These are phyloP conservation scores for Hirudinaria manillensis DNA, from an alignment of 2,888 invertebrate species.

Conservation along the genomic window DNA sequence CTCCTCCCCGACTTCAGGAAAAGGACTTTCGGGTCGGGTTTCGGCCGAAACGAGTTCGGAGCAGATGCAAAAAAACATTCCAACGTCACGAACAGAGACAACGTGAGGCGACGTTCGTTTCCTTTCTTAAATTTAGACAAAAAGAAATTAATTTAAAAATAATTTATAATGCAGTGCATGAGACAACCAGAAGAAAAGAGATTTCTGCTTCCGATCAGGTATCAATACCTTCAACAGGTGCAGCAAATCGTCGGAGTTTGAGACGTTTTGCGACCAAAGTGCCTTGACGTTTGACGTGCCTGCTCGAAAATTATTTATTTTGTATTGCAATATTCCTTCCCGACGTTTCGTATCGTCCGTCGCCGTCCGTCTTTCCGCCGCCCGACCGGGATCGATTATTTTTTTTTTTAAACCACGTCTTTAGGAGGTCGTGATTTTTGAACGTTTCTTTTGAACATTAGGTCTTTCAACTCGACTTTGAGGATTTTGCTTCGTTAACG, in stretches of 20 bases:
- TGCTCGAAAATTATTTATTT: too few relatives aligned
- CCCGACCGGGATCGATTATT: too few relatives aligned
- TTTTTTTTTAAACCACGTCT: too few relatives aligned
- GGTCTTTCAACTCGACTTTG: too few relatives aligned
- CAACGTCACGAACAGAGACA: constrained; percentile 11
- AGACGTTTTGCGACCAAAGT: background rate
- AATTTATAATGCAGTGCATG: constrained; percentile 49
- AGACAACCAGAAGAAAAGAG: constrained; percentile 44
- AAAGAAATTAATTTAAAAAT: background rate
- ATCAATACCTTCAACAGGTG: constrained; percentile 49
- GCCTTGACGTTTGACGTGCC: background rate
- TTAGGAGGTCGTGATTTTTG: too few relatives aligned
- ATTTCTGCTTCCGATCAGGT: constrained; percentile 48
- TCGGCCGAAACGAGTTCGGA: background rate
- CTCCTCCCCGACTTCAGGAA: constrained; percentile 46
- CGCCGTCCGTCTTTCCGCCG: too few relatives aligned
- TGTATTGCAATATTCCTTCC: too few relatives aligned
- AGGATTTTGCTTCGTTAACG: too few relatives aligned
- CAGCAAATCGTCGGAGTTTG: constrained; percentile 32
- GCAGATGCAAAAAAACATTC: background rate
- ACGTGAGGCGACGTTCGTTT: background rate
- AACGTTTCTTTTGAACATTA: too few relatives aligned
- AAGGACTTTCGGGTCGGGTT: constrained; percentile 32
- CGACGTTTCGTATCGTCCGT: too few relatives aligned
- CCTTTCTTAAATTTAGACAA: background rate